These are phyloP conservation scores for Xestia xanthographa DNA, from an alignment of 2,888 invertebrate genomes.

Conservation along the genomic window DNA sequence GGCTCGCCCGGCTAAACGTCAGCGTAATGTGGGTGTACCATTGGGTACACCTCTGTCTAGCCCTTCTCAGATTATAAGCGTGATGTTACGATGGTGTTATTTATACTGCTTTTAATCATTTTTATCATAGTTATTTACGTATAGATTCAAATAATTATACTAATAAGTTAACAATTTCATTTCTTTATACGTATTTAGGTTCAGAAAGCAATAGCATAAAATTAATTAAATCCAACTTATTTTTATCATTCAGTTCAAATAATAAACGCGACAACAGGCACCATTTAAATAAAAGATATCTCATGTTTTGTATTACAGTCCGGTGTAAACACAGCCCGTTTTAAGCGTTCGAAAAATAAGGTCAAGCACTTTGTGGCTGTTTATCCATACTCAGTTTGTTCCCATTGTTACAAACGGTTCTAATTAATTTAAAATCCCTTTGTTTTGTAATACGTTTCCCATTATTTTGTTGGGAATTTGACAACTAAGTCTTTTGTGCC, in stretches of 20 bases:
- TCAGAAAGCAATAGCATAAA: not conserved
- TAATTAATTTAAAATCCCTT: constrained; percentile 51
- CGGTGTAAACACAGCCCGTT: constrained; percentile 40
- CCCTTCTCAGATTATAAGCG: no score
- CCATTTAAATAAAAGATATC: not conserved
- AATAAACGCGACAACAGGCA: no score
- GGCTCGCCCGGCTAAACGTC: no score
- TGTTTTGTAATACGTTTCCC: constrained; percentile 31
- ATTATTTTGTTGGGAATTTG: constrained; percentile 33
- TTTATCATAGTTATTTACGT: not conserved
- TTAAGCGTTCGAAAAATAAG: constrained; percentile 54
- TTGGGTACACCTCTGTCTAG: no score
- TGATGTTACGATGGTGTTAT: no score
- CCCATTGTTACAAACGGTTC: constrained; percentile 43
- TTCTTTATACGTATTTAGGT: not conserved
- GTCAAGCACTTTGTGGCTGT: constrained; percentile 60
- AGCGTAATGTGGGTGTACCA: no score
- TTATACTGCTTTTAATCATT: no score
- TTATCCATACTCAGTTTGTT: constrained; percentile 53
- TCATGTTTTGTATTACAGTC: constrained; percentile 14
- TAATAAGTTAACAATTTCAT: not conserved
- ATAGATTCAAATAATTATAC: not conserved
- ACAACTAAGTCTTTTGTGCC: constrained; percentile 33
- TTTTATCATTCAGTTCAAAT: no score
- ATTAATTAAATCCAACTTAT: no score